Base-by-base conservation (phyloP, 2,888 invertebrate genomes). In the Ophion costatus region DNA sequence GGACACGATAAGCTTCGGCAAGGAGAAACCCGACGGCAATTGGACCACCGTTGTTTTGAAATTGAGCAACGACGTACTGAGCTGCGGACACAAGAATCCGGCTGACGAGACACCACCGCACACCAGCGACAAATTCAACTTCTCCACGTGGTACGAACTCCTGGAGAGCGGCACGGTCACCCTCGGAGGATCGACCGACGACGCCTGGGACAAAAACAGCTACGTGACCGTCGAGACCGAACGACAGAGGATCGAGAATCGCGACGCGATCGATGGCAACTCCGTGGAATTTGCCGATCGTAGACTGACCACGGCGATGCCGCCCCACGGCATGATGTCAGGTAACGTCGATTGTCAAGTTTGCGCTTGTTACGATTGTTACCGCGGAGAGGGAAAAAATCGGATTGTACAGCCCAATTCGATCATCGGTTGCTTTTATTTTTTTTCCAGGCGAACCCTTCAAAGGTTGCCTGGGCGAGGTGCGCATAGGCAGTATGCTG, bases 391-490 rank as follows among this genome's bases (percentile, higher is more conserved):
- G 29, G 29, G 29, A 29, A 29, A 29, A 29, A 29, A 29, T 29
- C 3, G 3, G 4, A 29, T 29, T 4, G 4, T 2, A 29, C 29
- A 29, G 29, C 29, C 29, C 29, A 29, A 29, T 29, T 29, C 4
- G 29, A 29, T 29, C 4, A 29, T 38, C 9, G 38, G 9, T 38
- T 38, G 38, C 9, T 38, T 42, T 20, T 67, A 6, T 42, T 38
- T 20, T 67, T 14, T 42, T 38, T 42, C 11, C 74, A 93, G 93
- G 92, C 5, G 92, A 93, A 85, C 89, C 92, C 0, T 94, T 93
- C 80, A 95, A 98, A 95, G 99, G 98, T 7, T 99, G 98, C 93
- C 94, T 99, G 90, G 97, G 97, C 42, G 98, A 98, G 92, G 96
- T 98, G 71, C 96, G 98, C 90, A 96, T 99, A 81, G 98, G 98